Conservation (phyloP, 2,113 vertebrate genomes). For the Neomonachus schauinslandi region DNA sequence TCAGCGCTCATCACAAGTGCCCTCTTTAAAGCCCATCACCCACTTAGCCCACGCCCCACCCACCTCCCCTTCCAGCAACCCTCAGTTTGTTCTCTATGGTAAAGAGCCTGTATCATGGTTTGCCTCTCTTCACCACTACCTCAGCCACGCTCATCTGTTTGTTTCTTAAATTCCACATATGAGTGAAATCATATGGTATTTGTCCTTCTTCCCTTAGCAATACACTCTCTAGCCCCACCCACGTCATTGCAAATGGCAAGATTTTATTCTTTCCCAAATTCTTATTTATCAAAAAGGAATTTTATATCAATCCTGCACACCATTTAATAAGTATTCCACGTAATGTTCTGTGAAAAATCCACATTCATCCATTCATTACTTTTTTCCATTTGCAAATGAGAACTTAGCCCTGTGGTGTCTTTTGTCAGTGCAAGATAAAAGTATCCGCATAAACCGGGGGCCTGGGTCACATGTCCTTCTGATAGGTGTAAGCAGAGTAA, state of each 20-base stretch:
- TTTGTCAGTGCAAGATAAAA: neutral
- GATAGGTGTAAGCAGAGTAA: neutral
- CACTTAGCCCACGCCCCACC: neutral
- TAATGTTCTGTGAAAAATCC: neutral
- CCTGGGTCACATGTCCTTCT: neutral
- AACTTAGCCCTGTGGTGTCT: neutral
- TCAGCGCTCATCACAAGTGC: neutral
- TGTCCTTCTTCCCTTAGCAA: neutral
- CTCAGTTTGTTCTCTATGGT: neutral
- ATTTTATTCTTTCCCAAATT: neutral
- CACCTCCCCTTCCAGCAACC: neutral
- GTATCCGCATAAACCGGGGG: fast-evolving
- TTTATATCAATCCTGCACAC: neutral
- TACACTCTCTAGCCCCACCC: neutral
- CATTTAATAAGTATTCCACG: neutral
- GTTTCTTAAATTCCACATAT: neutral
- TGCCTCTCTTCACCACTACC: neutral
- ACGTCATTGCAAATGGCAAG: neutral
- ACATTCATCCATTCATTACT: neutral
- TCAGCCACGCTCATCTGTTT: neutral
- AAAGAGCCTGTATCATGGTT: too few species aligned
- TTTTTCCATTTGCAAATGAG: neutral
- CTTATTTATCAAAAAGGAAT: neutral
- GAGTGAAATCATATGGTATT: neutral
- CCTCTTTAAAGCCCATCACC: neutral